Percentiles rank a stretch among this genome's conserved stretches.
Evolutionary conservation across 2,113 vertebrate genomes (phyloP).

Genomic region (Prinia subflava): DNA sequence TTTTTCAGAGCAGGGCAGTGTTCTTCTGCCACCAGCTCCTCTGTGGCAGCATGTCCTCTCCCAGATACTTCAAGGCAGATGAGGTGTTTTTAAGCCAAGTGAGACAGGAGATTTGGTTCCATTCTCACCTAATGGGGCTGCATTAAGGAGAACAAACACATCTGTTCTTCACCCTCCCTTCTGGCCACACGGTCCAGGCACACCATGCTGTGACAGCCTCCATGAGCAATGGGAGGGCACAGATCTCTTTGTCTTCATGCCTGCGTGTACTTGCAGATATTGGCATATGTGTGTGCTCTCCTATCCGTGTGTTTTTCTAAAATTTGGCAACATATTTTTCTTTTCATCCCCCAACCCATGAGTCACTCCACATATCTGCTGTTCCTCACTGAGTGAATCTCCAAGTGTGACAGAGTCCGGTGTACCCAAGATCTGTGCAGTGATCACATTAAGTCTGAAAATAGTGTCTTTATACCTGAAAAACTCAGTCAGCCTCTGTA

Average conservation of each 20-base stretch:
- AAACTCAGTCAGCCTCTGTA: not conserved
- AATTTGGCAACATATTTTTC: not conserved
- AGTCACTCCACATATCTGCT: not conserved
- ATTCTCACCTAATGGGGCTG: not conserved
- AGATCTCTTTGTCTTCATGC: not conserved
- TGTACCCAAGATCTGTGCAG: too few relatives aligned
- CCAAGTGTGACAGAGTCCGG: rapidly evolving
- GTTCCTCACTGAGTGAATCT: not conserved
- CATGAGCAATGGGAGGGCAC: rapidly evolving
- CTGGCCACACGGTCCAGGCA: not conserved
- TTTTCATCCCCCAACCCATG: not conserved
- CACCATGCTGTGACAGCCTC: rapidly evolving
- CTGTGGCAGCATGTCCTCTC: rapidly evolving
- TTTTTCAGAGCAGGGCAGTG: not conserved
- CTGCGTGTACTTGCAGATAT: not conserved
- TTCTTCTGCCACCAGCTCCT: not conserved
- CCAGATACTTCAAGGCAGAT: not conserved
- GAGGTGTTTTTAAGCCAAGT: not conserved
- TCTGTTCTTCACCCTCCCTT: not conserved
- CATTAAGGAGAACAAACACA: conserved; percentile 40
- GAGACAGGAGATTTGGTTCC: conserved; percentile 7
- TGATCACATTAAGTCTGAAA: not conserved
- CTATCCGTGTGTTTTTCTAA: not conserved
- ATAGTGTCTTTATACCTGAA: rapidly evolving
- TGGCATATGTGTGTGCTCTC: not conserved